Evolutionary conservation across 1,140 invertebrate genomes (phyloP).

Genomic region (Eubasilissa regina): DNA sequence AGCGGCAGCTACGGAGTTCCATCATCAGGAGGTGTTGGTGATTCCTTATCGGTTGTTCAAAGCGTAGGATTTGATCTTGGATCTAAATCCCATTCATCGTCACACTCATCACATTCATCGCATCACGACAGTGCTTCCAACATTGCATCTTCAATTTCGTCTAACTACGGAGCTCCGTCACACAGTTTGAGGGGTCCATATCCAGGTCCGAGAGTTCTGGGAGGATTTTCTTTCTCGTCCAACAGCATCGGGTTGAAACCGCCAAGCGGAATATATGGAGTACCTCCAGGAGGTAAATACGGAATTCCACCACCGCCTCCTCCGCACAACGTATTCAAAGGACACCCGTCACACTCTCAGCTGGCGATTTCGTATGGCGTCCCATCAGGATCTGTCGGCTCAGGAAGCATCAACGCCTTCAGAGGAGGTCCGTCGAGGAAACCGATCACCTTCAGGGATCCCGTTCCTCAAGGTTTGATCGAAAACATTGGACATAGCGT

Average conservation of each 20-base stretch:
- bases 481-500: slow-evolving; percentile 75
- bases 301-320: slow-evolving; percentile 71
- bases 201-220: slow-evolving; percentile 68
- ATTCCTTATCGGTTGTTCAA: slow-evolving; percentile 67
- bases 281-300: slow-evolving; percentile 72
- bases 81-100: slow-evolving; percentile 59
- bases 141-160: slow-evolving; percentile 25
- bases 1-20: slow-evolving; percentile 32
- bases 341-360: slow-evolving; percentile 64
- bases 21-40: slow-evolving; percentile 57
- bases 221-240: slow-evolving; percentile 61
- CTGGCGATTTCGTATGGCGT: slow-evolving; percentile 68
- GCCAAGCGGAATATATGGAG: slow-evolving; percentile 73
- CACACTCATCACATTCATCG: slow-evolving; percentile 25
- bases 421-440: slow-evolving; percentile 71
- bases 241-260: slow-evolving; percentile 71
- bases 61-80: slow-evolving; percentile 70
- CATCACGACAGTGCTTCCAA: neutral
- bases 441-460: slow-evolving; percentile 79
- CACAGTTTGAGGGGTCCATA: slow-evolving; percentile 71
- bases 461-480: slow-evolving; percentile 78
- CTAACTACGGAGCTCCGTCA: slow-evolving; percentile 67
- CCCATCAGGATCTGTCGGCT: slow-evolving; percentile 65
- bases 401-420: slow-evolving; percentile 62
- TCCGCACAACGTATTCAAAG: slow-evolving; percentile 63